Evolutionary conservation across 2,888 invertebrate species (phyloP), one percentile per base, ranked within the genome.

Genomic region (Flexamia atlantica): DNA sequence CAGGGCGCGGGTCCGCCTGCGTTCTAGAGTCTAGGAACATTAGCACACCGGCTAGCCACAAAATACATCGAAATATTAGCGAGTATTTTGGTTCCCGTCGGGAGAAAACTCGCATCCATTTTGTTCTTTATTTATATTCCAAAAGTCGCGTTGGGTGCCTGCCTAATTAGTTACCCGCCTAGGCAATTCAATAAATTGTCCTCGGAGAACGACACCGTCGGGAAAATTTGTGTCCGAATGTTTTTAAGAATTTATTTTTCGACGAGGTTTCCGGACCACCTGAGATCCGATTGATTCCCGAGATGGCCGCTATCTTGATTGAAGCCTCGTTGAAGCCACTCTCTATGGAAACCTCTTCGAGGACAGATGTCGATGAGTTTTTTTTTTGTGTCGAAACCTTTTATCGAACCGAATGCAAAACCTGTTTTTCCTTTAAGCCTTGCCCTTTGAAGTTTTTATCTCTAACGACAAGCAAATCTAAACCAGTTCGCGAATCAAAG

Each of bases 121-220:
- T 40, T 70, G 40, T 70, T 70, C 70, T 70, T 70, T 70, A 70
- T 70, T 28, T 40, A 40, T 70, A 68, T 68, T 30, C 68, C 68
- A 32, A 68, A 68, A 60, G 28, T 32, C 40, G 40, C 36, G 23
- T 10, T 40, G 36, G 70, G 10, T 36, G 40, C 23, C 10, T 40
- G 10, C 32, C 32, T 70, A 70, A 70, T 70, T 70, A 70, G 70
- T 68, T 30, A n/a, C 32, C 68, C 32, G 30, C 23, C 40, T 70
- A 2, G 28, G 68, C 14, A 36, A 20, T 70, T 70, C 70, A 40
- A 70, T 70, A 70, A 70, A 70, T 70, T 68, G 2, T 17, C 53
- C 68, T 9, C n/a, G 23, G n/a, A 70, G 12, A 20, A 40, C 40
- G 17, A 70, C 70, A 23, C 20, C 36, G 32, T 9, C 70, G 9